These are phyloP conservation scores for Lagopus muta DNA, from an alignment of 2,113 vertebrate species.

Conservation along the genomic window DNA sequence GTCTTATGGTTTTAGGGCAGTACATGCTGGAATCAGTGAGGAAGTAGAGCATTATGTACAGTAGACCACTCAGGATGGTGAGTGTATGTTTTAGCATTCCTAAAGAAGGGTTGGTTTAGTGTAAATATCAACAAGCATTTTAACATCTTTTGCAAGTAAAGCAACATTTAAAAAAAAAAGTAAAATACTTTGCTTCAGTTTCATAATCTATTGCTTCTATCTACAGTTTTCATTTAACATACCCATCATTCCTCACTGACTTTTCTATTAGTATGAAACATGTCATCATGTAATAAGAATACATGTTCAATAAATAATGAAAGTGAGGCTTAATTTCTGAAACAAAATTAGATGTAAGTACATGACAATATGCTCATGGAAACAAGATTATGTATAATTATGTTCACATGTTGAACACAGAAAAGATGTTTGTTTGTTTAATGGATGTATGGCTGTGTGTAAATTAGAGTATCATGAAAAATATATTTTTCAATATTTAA, in stretches of 20 bases:
- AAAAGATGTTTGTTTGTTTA: not conserved
- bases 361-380: not conserved
- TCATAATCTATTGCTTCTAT: not conserved
- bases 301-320: not conserved
- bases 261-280: not conserved
- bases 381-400: not conserved
- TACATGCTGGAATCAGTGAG: not conserved
- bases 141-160: not conserved
- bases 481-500: not conserved
- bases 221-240: not conserved
- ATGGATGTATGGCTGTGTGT: not conserved
- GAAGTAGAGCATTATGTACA: not conserved
- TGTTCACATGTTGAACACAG: not conserved
- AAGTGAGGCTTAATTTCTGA: not conserved
- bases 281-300: not conserved
- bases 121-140: not conserved
- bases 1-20: not conserved
- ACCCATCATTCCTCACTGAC: not conserved
- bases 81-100: not conserved
- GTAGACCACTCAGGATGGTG: not conserved
- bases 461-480: not conserved
- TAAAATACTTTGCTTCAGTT: not conserved
- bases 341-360: not conserved
- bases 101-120: not conserved
- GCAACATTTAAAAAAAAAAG: not conserved